Evolutionary conservation across 2,797 vertebrate species (phyloP), one percentile per base, ranked within the genome.

Genomic region (Philypnodon macrostomus): DNA sequence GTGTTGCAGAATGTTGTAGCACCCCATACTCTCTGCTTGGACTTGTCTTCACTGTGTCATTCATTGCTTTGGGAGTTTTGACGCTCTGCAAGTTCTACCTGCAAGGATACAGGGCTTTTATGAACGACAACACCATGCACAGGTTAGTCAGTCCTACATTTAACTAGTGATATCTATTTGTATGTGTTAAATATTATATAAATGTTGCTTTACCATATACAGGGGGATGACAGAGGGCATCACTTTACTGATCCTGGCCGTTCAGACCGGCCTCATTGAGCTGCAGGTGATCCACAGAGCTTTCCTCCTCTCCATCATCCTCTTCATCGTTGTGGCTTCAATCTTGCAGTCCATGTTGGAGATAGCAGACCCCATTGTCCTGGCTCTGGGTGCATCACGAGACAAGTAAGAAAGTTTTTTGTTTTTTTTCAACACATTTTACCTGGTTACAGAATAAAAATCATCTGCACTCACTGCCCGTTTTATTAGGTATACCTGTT

Each of bases 1-100:
- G 97, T 81, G 93, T 99, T 72, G 96, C 97, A 5, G 97, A 99
- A 79, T 99, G 96, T 84, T 99, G 97, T 68, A 96, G 97, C 81
- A 97, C 95, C 7, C 97, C 97, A 0, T 99, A 98, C 68, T 98
- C 96, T 0, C 90, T 98, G 42, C 78, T 98, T 84, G 95, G 96
- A n/a, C 86, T 99, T 83, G 95, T 99, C 37, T 99, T 99, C 76
- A 99, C 96, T 0, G 95, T 99, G 50, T 98, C 96, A 26, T 99
- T 99, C 53, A 92, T 98, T 33, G 95, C 96, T 16, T 76, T 99
- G 87, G 97, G 97, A 31, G 95, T 98, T 59, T 86, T 98, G 67
- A 98, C 97, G 1, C 94, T 98, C 77, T 98, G 97, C 93, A 98
- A 98, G 88, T 99, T 99, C 77, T 99, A 99, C 87, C 85, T 99